Evolutionary conservation across 2,797 vertebrate species (phyloP).

Genomic region (Trachops cirrhosus): DNA sequence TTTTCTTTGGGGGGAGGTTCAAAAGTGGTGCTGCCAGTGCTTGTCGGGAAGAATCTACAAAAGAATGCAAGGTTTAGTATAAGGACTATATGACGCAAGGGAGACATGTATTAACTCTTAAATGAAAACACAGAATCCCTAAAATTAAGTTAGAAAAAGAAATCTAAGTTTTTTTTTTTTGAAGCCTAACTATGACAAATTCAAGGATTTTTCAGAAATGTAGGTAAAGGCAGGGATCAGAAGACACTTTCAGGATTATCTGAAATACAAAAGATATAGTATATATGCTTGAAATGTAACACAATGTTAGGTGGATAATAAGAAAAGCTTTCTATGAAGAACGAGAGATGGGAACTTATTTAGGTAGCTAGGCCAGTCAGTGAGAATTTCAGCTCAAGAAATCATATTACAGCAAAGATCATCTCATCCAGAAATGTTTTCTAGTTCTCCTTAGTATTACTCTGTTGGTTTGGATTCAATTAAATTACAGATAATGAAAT

Average conservation of each 20-base stretch:
- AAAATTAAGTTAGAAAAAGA: neutral
- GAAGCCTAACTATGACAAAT: neutral
- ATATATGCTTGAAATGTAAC: neutral
- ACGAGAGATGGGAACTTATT: neutral
- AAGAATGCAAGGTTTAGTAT: conserved; percentile 54
- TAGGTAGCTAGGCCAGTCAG: neutral
- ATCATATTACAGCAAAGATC: neutral
- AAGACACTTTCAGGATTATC: neutral
- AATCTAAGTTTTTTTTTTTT: neutral
- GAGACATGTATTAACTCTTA: neutral
- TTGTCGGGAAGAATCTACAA: conserved; percentile 93
- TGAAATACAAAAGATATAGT: neutral
- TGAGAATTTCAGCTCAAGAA: neutral
- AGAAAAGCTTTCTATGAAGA: neutral
- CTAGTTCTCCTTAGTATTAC: neutral
- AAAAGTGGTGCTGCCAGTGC: conserved; percentile 93
- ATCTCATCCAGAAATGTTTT: neutral
- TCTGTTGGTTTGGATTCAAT: neutral
- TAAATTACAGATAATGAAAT: conserved; percentile 37
- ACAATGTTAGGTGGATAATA: neutral
- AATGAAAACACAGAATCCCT: neutral
- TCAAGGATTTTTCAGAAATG: neutral
- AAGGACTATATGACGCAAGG: neutral
- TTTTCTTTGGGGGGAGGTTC: conserved; percentile 96
- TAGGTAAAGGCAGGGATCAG: neutral